Evolutionary conservation across 2,797 vertebrate species (phyloP).

Genomic region (Lycodopsis pacificus): DNA sequence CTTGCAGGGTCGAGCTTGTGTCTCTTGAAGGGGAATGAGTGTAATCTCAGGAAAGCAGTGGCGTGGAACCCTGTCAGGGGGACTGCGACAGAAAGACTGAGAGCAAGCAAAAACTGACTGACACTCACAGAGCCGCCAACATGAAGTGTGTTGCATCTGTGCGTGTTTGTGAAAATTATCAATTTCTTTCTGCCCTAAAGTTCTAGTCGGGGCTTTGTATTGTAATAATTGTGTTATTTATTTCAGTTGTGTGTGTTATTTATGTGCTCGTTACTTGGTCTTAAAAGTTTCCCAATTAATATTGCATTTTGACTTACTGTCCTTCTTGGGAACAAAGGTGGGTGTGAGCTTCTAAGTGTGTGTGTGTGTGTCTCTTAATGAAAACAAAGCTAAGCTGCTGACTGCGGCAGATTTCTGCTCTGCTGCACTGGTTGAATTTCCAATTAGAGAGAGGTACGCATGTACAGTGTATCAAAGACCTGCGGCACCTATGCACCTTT

Average conservation of each 20-base stretch:
- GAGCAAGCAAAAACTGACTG: slow-evolving; percentile 39
- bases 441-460: slow-evolving; percentile 74
- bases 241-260: too few species aligned
- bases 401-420: slow-evolving; percentile 79
- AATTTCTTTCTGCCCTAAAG: not conserved
- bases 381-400: slow-evolving; percentile 82
- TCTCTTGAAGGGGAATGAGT: slow-evolving; percentile 61
- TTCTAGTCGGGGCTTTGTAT: not conserved
- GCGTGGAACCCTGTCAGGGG: slow-evolving; percentile 59
- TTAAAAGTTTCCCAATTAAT: slow-evolving; percentile 47
- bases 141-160: not conserved
- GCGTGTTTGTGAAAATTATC: not conserved
- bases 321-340: slow-evolving; percentile 56
- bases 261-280: not conserved
- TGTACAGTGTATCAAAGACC: slow-evolving; percentile 64
- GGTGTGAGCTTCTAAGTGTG: slow-evolving; percentile 35
- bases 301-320: slow-evolving; percentile 41
- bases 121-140: slow-evolving; percentile 42
- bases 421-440: slow-evolving; percentile 81
- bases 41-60: slow-evolving; percentile 64
- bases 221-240: not conserved
- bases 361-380: slow-evolving; percentile 69
- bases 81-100: slow-evolving; percentile 26
- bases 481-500: slow-evolving; percentile 58
- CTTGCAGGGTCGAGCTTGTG: slow-evolving; percentile 23